phyloP scores from a whole-genome alignment of 2,888 invertebrate species.

The Trichacis sp. region DNA sequence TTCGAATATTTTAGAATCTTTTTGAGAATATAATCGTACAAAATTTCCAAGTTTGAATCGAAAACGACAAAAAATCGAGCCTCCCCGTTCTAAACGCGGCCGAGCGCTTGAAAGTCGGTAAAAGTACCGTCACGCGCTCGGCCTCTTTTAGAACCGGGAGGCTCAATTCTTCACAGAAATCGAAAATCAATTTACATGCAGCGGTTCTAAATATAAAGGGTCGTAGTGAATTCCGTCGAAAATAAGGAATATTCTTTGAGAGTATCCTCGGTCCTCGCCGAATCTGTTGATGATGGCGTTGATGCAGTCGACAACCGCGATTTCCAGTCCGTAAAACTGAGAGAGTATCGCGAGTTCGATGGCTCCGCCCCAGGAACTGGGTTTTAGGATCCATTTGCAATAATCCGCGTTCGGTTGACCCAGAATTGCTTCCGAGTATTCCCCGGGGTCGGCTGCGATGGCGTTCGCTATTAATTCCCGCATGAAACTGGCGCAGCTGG shows the following conservation, averaged over 20 bases:
- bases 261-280: conserved; percentile 91
- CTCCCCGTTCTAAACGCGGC: no score
- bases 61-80: no score
- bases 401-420: conserved; percentile 88
- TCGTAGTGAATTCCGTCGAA: conserved; percentile 98
- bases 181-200: conserved; percentile 76
- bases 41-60: no score
- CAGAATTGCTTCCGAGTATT: conserved; percentile 88
- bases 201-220: conserved; percentile 87
- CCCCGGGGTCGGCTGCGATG: conserved; percentile 81
- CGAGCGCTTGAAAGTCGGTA: no score
- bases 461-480: conserved; percentile 88
- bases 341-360: conserved; percentile 93
- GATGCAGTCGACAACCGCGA: conserved; percentile 92
- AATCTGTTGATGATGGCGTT: conserved; percentile 92
- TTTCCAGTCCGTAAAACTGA: conserved; percentile 88
- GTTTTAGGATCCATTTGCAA: conserved; percentile 89
- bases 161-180: no score
- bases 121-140: no score
- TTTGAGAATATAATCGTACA: no score
- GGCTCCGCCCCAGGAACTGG: conserved; percentile 95
- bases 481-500: conserved; percentile 80
- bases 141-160: no score
- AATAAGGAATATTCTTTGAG: conserved; percentile 85
- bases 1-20: no score